Evolutionary conservation across 2,888 invertebrate genomes (phyloP).

Genomic region (Agrochola lota): DNA sequence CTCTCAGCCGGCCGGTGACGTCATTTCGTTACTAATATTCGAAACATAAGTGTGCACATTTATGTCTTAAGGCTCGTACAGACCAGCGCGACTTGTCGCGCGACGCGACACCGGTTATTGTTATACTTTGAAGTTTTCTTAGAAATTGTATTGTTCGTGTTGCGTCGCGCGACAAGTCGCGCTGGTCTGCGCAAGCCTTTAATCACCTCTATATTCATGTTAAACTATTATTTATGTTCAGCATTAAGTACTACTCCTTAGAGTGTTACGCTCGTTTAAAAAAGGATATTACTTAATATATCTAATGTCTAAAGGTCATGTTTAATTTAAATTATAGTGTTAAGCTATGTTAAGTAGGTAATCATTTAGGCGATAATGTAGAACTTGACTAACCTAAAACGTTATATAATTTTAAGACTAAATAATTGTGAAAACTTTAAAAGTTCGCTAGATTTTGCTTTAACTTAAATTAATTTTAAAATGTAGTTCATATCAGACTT

Average conservation of each 20-base stretch:
- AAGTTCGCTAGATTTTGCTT: not conserved
- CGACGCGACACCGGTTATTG: no score
- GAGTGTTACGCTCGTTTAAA: slow-evolving; percentile 16
- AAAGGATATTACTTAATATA: slow-evolving; percentile 16
- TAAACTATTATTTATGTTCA: slow-evolving; percentile 32
- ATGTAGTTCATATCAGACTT: no score
- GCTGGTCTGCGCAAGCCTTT: no score
- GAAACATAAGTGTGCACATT: no score
- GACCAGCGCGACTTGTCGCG: no score
- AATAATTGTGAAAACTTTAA: not conserved
- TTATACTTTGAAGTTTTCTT: no score
- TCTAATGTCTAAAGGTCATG: slow-evolving; percentile 12
- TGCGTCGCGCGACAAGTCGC: no score
- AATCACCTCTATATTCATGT: slow-evolving; percentile 3
- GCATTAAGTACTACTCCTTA: slow-evolving; percentile 12
- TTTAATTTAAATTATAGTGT: slow-evolving; percentile 16
- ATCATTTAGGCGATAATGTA: not conserved
- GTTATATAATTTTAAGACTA: not conserved
- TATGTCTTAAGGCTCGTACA: no score
- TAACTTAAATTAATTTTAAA: no score
- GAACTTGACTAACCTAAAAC: not conserved
- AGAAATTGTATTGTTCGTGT: no score
- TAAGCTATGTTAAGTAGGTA: not conserved
- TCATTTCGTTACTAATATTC: no score
- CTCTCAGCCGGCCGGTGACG: no score